Base-by-base conservation (phyloP, 2,888 invertebrate genomes). In the Autographa gamma region DNA sequence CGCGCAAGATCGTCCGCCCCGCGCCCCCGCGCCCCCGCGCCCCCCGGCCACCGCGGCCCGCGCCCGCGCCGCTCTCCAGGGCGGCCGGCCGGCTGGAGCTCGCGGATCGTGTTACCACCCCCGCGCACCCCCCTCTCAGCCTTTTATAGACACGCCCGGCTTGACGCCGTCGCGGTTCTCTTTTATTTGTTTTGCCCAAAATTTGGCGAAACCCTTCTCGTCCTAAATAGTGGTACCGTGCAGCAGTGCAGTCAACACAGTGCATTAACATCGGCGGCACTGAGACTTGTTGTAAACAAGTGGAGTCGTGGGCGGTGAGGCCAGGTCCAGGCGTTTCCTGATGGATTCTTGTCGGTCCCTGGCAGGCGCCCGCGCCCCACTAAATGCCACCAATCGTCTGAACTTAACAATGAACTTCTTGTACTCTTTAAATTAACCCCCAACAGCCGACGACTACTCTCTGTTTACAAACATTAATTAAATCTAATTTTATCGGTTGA, bases 61-160 rank as follows among this genome's bases (percentile, higher is more conserved):
- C 77, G 64, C 77, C 81, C 76, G 74, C 82, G 81, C 85, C 80
- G 86, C 85, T 88, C 92, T 93, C 94, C 94, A 93, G 93, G 93
- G 93, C 94, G 92, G 92, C 93, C 91, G 93, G 91, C 92, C 91
- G 93, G 92, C 95, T 94, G 94, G 94, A 94, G 94, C 94, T 90
- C 92, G 91, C 94, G 95, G 94, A 95, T 95, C 95, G 95, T 94
- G 95, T 95, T 95, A 95, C 95, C 94, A 93, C 95, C 95, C 95
- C 95, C 95, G 93, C 94, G 91, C 94, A 93, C 95, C 95, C 95
- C 95, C 93, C 94, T 89, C 93, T 93, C 93, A 91, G 94, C 95
- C 95, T 95, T 95, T 95, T 95, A 95, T 95, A 95, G 95, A 94
- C 95, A 95, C 95, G 94, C 95, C 93, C 92, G 94, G 90, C 91